Conservation (phyloP, 2,888 invertebrate genomes). For the Poecilus cupreus region DNA sequence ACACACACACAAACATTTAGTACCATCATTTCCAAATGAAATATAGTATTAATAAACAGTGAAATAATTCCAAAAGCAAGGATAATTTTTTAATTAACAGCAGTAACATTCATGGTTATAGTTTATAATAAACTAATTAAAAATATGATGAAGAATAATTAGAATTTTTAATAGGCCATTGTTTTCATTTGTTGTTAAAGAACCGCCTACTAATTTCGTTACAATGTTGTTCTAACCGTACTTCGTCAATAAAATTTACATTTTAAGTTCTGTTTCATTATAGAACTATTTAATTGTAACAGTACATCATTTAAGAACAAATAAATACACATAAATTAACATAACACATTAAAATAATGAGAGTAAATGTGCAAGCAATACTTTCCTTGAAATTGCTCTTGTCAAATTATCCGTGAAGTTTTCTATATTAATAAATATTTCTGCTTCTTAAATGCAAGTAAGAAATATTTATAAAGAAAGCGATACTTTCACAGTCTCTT, state of each 20-base stretch:
- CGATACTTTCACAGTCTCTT: neutral
- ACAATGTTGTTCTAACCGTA: neutral
- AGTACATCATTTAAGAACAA: neutral
- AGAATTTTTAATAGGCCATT: constrained; percentile 14
- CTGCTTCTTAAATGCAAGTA: neutral
- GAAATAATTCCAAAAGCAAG: neutral
- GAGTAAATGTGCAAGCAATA: neutral
- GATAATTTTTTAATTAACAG: neutral
- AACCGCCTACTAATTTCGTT: constrained; percentile 17
- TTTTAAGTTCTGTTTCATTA: neutral
- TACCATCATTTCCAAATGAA: too few species aligned
- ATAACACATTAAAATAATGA: neutral
- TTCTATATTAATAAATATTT: neutral
- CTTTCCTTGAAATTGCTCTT: neutral
- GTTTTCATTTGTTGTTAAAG: neutral
- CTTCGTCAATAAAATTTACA: neutral
- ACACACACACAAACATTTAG: too few species aligned
- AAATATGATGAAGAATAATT: neutral
- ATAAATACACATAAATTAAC: neutral
- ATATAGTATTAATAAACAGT: neutral
- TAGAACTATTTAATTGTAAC: neutral
- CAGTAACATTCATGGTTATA: constrained; percentile 16
- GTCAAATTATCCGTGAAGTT: neutral
- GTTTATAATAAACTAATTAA: constrained; percentile 18
- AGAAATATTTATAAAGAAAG: neutral